Base-by-base conservation (phyloP, 1,140 invertebrate species). In the Vanessa tameamea region DNA sequence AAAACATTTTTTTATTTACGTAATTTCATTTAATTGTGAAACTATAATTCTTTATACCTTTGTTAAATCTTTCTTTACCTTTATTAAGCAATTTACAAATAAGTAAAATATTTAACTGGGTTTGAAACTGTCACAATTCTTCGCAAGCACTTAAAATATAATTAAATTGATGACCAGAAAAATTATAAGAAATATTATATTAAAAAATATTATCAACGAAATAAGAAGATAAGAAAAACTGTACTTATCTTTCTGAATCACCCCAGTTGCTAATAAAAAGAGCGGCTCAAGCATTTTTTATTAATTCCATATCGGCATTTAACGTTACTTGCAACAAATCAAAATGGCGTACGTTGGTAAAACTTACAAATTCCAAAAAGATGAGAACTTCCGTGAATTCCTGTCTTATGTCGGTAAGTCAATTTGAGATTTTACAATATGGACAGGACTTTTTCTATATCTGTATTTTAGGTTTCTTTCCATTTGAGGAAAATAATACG, bases 311-410 rank as follows among this genome's bases (percentile, higher is more conserved):
- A 16, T 69, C 20, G 31, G 14, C 37, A 48, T 3, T 66, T 57
- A 20, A 37, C 47, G 66, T 47, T 20, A 64, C 31, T 26, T 26
- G 4, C 12, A 6, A 31, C n/a, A 50, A 79, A 57, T 12, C 53
- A 57, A 76, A 70, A 85, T 85, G 83, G 69, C 81, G 11, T 85
- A 71, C 64, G 37, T 79, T 16, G 83, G 83, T n/a, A 82, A 80
- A 57, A 64, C 77, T 48, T 83, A 71, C 72, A 75, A 65, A 63
- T 77, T 76, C 43, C 76, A 78, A 0, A 80, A 65, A 37, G 69
- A 78, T 51, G 81, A 82, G 64, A 82, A 87, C 48, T 85, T 82
- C 59, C 78, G 82, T 0, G 78, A 66, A 14, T 81, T 84, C 55
- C 15, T 86, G 8, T 70, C 76, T 3, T 37, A 77, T 64, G 71